Conservation (phyloP, 2,113 vertebrate genomes). For the Saccopteryx bilineata region DNA sequence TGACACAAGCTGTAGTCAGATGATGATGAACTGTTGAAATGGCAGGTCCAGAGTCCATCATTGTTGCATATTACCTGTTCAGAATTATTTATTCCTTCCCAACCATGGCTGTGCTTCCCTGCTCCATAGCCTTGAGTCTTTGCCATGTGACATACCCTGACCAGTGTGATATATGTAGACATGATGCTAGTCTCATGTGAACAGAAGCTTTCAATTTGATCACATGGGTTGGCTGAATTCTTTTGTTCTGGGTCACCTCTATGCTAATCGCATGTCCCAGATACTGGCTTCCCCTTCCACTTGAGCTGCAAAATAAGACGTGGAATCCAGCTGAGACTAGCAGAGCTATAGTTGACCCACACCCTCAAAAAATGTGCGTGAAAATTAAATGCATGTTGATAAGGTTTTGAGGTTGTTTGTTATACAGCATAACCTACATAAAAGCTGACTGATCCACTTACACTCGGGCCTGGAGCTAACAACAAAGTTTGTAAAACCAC, state of each 20-base stretch:
- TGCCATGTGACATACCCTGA: background rate
- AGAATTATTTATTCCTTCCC: background rate
- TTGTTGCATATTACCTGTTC: background rate
- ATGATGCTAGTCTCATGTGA: background rate
- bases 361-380: background rate
- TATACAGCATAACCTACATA: background rate
- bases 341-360: background rate
- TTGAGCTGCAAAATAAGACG: background rate
- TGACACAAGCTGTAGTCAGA: background rate
- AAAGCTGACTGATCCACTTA: background rate
- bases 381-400: constrained; percentile 5
- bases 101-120: background rate
- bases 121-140: background rate
- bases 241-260: background rate
- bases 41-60: background rate
- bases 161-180: background rate
- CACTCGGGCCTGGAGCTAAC: background rate
- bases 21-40: background rate
- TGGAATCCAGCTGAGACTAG: background rate
- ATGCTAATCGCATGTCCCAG: background rate
- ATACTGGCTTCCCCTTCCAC: background rate
- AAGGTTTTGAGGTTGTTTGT: background rate
- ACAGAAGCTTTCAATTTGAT: background rate
- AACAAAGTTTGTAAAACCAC: background rate
- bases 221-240: background rate